Conservation (phyloP, 2,888 invertebrate species). For the Chirona hameri region DNA sequence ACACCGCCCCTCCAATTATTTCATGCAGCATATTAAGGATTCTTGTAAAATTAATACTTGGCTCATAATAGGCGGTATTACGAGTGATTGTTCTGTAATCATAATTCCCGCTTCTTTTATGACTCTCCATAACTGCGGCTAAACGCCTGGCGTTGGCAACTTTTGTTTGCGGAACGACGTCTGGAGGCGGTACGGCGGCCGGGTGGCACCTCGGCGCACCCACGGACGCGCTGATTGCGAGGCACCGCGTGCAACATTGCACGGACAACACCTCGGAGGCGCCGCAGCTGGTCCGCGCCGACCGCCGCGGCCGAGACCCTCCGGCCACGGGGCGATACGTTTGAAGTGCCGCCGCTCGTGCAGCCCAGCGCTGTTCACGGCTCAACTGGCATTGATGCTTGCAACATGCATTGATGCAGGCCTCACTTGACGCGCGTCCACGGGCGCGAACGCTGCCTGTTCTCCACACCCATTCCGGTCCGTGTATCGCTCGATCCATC, state of each 20-base stretch:
- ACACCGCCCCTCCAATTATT: constrained; percentile 26
- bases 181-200: neutral
- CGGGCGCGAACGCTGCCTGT: too few relatives aligned
- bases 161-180: constrained; percentile 22
- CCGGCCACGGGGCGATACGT: neutral
- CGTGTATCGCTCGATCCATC: too few relatives aligned
- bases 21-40: constrained; percentile 28
- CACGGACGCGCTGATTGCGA: neutral
- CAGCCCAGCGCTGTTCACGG: too few relatives aligned
- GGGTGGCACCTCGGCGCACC: neutral
- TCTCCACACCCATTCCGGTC: too few relatives aligned
- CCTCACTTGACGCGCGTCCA: too few relatives aligned
- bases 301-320: neutral
- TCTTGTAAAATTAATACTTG: constrained; percentile 28
- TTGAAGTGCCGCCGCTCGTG: too few relatives aligned
- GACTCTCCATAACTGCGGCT: constrained; percentile 22
- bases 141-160: constrained; percentile 13
- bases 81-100: constrained; percentile 28
- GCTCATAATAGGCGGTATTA: constrained; percentile 9
- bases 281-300: neutral
- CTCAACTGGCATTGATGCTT: too few relatives aligned
- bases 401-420: too few relatives aligned
- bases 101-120: constrained; percentile 26
- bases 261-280: neutral
- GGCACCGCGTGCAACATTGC: neutral